Evolutionary conservation across 2,888 invertebrate species (phyloP), one percentile per base, ranked within the genome.

Genomic region (Xestia ashworthii): DNA sequence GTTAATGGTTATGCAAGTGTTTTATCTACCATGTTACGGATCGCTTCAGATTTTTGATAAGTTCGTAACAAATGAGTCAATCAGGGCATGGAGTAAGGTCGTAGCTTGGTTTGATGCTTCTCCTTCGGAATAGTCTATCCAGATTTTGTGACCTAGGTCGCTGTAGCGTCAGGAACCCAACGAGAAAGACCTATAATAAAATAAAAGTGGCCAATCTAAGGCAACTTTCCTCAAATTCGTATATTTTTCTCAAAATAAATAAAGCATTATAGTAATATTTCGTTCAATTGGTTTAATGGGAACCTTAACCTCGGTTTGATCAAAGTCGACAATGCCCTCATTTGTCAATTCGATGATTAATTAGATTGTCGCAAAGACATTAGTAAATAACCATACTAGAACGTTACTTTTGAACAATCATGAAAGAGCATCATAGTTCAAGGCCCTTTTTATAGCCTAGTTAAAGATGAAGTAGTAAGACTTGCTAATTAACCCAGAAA

Each of bases 1-100:
- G 66, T 88, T 84, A 86, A 82, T 68, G 46, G 66, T 88, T 84
- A 86, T 84, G 84, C 87, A 88, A 86, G 71, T 79, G 70, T 70
- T 80, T 80, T 86, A 87, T 84, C 85, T 78, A 64, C 41, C 38
- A 72, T 70, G 70, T 71, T 71, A 79, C 78, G 86, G 81, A 81
- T 87, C 71, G 69, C 48, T 81, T 72, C 74, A 64, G 80, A 75
- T 75, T 73, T 82, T 76, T 79, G 86, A 87, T 87, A 84, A 83
- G 41, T 68, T 32, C 14, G 1, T 67, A 3, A 50, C 25, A 81
- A 81, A 50, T 81, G 44, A 67, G 22, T 32, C 38, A 76, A 12
- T 62, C 32, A n/a, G 22, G 46, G 38, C 3, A 4, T 68, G 50
- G 55, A 44, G 12, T 64, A 41, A 67, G 22, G 41, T 75, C 67